Evolutionary conservation across 2,888 invertebrate species (phyloP).

Genomic region (Gortyna flavago): DNA sequence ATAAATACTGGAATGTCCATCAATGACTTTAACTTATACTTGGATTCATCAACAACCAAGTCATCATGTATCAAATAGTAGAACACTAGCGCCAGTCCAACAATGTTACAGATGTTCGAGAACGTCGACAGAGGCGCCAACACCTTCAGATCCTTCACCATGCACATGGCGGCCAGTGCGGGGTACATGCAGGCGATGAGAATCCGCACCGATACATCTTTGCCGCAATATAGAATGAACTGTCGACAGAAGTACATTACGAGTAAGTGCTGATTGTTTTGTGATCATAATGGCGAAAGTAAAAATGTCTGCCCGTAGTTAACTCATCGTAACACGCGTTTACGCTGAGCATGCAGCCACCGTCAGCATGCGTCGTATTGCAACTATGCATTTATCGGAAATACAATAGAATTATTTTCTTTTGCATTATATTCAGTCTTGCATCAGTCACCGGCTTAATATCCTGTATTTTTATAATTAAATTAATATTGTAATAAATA

Average conservation of each 20-base stretch:
- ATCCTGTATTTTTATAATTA: too few relatives aligned
- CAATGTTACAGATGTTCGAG: constrained; percentile 94
- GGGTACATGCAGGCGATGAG: constrained; percentile 91
- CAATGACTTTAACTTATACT: constrained; percentile 80
- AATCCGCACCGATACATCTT: constrained; percentile 80
- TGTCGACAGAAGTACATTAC: constrained; percentile 73
- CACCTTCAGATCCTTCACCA: constrained; percentile 93
- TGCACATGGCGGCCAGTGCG: constrained; percentile 90
- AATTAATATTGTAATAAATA: too few relatives aligned
- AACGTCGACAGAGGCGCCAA: constrained; percentile 94
- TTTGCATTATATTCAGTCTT: too few relatives aligned
- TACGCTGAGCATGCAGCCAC: too few relatives aligned
- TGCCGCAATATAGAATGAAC: constrained; percentile 86
- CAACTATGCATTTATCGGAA: too few relatives aligned
- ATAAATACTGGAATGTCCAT: constrained; percentile 94
- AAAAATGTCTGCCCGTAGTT: too few relatives aligned
- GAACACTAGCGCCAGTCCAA: constrained; percentile 93
- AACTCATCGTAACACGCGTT: too few relatives aligned
- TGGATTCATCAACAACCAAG: not conserved
- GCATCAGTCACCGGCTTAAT: too few relatives aligned
- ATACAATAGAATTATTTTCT: too few relatives aligned
- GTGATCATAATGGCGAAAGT: too few relatives aligned
- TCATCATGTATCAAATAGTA: constrained; percentile 92
- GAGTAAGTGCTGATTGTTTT: not conserved
- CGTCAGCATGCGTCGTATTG: too few relatives aligned